phyloP scores from a whole-genome alignment of 2,797 vertebrate species.

The Orientallactaga sibirica region DNA sequence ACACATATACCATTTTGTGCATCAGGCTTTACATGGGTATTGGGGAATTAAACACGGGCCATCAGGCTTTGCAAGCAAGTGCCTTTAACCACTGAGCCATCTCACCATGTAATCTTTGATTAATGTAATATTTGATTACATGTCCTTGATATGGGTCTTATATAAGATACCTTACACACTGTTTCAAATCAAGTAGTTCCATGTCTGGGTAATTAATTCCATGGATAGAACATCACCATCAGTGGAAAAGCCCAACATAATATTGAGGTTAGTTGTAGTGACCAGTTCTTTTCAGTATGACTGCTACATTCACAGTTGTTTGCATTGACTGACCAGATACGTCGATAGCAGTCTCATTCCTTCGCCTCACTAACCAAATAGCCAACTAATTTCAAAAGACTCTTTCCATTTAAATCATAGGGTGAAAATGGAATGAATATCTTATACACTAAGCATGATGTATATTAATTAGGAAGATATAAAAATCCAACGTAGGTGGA shows the following conservation, averaged over 20 bases:
- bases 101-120: too few relatives aligned
- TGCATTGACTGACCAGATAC: not conserved
- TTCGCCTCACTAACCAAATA: not conserved
- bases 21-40: too few relatives aligned
- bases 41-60: too few relatives aligned
- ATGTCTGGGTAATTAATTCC: not conserved
- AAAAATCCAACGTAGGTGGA: not conserved
- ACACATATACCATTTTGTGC: too few relatives aligned
- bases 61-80: too few relatives aligned
- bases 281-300: not conserved
- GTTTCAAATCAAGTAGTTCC: not conserved
- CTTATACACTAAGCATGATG: not conserved
- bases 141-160: not conserved
- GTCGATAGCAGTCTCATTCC: not conserved
- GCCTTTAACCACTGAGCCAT: too few relatives aligned
- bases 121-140: too few relatives aligned
- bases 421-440: not conserved
- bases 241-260: not conserved
- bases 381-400: not conserved
- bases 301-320: not conserved
- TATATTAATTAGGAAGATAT: not conserved
- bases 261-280: not conserved
- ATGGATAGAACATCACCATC: not conserved
- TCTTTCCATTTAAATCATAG: conserved; percentile 1
- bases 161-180: not conserved